These are phyloP conservation scores for Tachysurus fulvidraco DNA, from an alignment of 2,113 vertebrate genomes.

Conservation along the genomic window DNA sequence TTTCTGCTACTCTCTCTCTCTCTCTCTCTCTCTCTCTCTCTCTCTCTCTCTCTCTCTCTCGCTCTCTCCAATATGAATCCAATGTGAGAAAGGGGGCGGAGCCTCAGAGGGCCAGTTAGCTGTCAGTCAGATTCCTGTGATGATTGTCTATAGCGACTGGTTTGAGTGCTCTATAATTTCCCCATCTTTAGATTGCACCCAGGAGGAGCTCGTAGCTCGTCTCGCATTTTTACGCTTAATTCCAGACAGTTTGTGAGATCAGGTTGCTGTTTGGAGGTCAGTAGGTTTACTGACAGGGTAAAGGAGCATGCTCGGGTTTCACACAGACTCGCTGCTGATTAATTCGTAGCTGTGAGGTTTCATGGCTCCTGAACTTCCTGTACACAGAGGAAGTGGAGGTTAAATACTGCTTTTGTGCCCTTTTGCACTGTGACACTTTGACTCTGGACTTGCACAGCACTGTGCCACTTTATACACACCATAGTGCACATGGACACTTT, in stretches of 20 bases:
- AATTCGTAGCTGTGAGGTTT: neutral
- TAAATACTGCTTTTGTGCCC: neutral
- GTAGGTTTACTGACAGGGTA: neutral
- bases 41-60: neutral
- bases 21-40: neutral
- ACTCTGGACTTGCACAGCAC: too few relatives aligned
- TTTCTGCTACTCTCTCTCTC: neutral
- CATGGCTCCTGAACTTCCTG: constrained; percentile 23
- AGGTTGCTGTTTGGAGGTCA: neutral
- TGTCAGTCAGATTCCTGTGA: neutral
- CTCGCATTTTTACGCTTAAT: neutral
- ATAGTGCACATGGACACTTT: too few relatives aligned
- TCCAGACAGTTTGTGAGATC: neutral
- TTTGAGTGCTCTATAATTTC: too few relatives aligned
- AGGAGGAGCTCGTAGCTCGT: neutral
- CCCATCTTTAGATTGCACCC: too few relatives aligned
- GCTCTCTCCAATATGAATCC: neutral
- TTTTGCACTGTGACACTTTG: too few relatives aligned
- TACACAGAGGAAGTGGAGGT: constrained; percentile 18
- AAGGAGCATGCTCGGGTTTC: neutral
- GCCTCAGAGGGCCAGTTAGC: neutral
- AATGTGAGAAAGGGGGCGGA: neutral
- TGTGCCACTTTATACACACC: too few relatives aligned
- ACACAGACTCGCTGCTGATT: constrained; percentile 1
- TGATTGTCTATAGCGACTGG: neutral